These are phyloP conservation scores for Abrostola triplasia DNA, from an alignment of 2,888 invertebrate genomes.

Conservation along the genomic window DNA sequence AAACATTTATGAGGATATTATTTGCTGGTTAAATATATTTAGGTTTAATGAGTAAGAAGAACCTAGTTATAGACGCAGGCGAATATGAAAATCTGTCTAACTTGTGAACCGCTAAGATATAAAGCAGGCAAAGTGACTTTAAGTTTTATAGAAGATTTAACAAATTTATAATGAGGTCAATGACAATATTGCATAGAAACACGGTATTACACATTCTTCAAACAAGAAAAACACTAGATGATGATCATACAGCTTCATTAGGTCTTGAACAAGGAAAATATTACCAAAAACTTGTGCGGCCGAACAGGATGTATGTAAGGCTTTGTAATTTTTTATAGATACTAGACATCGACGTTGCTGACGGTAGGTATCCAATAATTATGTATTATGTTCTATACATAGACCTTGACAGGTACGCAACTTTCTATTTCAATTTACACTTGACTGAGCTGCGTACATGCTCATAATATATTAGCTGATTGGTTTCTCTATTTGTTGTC, in stretches of 20 bases:
- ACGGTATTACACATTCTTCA: too few relatives aligned
- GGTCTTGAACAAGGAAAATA: background rate
- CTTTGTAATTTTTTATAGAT: background rate
- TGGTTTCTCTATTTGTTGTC: background rate
- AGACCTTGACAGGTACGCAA: slow-evolving; percentile 42
- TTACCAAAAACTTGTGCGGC: background rate
- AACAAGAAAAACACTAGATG: background rate
- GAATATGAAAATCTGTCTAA: too few relatives aligned
- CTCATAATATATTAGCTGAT: slow-evolving; percentile 11
- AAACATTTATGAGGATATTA: too few relatives aligned
- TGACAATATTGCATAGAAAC: too few relatives aligned
- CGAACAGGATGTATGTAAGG: slow-evolving; percentile 3
- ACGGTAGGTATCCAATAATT: slow-evolving; percentile 9
- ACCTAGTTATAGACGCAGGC: too few relatives aligned
- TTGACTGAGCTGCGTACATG: slow-evolving; percentile 28
- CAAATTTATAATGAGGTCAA: too few relatives aligned
- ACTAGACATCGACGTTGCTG: too few relatives aligned
- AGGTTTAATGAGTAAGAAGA: too few relatives aligned
- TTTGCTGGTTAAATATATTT: too few relatives aligned
- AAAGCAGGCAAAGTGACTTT: background rate
- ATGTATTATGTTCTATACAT: slow-evolving; percentile 21
- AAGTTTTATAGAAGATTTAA: too few relatives aligned
- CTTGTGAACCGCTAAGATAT: background rate
- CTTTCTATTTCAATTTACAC: slow-evolving; percentile 51
- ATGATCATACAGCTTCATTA: background rate